Evolutionary conservation across 2,113 vertebrate genomes (phyloP).

Genomic region (Crocuta crocuta): DNA sequence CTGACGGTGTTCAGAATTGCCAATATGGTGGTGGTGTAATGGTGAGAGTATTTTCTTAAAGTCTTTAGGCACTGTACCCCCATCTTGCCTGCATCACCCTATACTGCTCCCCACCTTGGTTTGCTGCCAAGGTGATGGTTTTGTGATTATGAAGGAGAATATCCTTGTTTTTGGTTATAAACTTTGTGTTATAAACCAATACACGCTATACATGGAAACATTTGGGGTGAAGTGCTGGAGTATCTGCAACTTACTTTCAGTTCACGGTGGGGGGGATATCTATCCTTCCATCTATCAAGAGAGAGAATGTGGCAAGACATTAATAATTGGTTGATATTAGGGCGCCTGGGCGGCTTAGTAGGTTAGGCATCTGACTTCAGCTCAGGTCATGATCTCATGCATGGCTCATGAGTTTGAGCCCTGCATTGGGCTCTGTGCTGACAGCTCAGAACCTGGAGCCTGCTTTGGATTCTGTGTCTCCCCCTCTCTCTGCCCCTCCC

Average conservation of each 20-base stretch:
- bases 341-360: too few species aligned
- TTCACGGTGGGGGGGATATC: not conserved
- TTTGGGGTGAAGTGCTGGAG: not conserved
- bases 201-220: not conserved
- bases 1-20: not conserved
- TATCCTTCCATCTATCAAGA: not conserved
- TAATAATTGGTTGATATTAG: not conserved
- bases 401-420: too few species aligned
- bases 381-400: too few species aligned
- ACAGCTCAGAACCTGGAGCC: too few species aligned
- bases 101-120: not conserved
- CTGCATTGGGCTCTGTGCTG: too few species aligned
- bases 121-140: not conserved
- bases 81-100: not conserved
- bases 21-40: not conserved
- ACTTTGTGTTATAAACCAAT: not conserved
- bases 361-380: too few species aligned
- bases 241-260: not conserved
- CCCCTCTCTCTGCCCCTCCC: too few species aligned
- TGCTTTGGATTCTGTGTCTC: too few species aligned
- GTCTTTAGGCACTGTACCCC: not conserved
- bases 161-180: not conserved
- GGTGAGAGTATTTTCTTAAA: not conserved
- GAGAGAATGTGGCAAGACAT: not conserved
- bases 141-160: not conserved